A percentile compares a stretch with the other conserved stretches of the same genome.
Conservation (phyloP, 2,113 vertebrate genomes). For the Thryonomys swinderianus region DNA sequence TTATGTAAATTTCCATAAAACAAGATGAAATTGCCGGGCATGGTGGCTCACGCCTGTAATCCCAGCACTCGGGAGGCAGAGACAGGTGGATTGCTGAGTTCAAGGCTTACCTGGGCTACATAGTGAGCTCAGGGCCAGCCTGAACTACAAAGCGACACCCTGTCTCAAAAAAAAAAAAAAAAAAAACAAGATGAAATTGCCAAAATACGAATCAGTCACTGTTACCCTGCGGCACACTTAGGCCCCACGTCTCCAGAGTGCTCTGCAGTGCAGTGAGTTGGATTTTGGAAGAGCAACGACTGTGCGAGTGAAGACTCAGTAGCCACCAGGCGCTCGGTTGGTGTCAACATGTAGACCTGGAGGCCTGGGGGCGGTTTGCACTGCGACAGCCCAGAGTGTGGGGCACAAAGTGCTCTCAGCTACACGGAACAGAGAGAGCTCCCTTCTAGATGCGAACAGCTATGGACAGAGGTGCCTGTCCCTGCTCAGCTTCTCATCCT, state of each 20-base stretch:
- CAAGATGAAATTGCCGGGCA: slow-evolving; percentile 37
- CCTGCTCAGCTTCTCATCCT: not conserved
- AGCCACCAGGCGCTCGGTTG: not conserved
- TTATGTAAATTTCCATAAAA: slow-evolving; percentile 47
- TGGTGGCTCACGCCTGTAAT: no score
- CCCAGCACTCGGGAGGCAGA: no score
- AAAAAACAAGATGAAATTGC: slow-evolving; percentile 48
- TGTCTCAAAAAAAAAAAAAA: no score
- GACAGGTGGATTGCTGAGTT: no score
- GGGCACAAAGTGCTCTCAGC: not conserved
- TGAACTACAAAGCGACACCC: no score
- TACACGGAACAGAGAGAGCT: not conserved
- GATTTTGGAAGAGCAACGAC: not conserved
- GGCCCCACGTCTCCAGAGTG: not conserved
- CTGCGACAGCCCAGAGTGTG: accelerated
- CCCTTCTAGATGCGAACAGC: not conserved
- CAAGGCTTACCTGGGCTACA: no score
- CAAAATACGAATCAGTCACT: slow-evolving; percentile 45
- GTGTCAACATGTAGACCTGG: not conserved
- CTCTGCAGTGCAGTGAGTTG: not conserved
- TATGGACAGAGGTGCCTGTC: not conserved
- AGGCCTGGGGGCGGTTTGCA: not conserved
- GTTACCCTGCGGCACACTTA: not conserved
- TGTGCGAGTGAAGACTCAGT: accelerated
- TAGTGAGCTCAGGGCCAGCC: no score